These are phyloP conservation scores for Uria lomvia DNA, from an alignment of 2,113 vertebrate genomes.

Conservation along the genomic window DNA sequence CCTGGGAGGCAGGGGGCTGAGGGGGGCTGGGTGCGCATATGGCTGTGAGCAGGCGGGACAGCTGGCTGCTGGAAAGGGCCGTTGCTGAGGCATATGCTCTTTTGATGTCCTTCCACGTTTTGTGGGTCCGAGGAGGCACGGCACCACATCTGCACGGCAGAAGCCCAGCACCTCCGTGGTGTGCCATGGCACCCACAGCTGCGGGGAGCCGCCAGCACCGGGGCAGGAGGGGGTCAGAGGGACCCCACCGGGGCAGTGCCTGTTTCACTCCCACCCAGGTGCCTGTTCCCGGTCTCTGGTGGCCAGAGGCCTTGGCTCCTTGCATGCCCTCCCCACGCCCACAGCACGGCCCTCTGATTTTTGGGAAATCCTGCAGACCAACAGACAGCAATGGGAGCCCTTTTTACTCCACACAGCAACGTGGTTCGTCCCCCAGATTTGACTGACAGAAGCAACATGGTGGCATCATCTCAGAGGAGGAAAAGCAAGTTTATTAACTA, in stretches of 20 bases:
- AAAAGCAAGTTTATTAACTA: background rate
- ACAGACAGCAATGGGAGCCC: background rate
- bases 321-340: accelerated
- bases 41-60: background rate
- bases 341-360: accelerated
- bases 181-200: background rate
- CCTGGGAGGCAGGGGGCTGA: background rate
- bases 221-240: background rate
- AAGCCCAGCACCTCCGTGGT: accelerated
- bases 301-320: background rate
- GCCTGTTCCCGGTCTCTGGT: accelerated
- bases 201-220: accelerated
- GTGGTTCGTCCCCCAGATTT: accelerated
- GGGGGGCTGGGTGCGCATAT: background rate
- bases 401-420: background rate
- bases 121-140: background rate
- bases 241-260: background rate
- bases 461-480: background rate
- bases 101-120: conserved; percentile 16
- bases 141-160: conserved; percentile 32
- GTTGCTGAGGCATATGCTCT: background rate
- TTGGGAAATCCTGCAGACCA: background rate
- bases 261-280: accelerated
- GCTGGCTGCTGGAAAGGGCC: background rate
- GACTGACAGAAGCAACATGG: background rate